phyloP scores from a whole-genome alignment of 2,888 invertebrate species.

The Mechanitis messenoides region DNA sequence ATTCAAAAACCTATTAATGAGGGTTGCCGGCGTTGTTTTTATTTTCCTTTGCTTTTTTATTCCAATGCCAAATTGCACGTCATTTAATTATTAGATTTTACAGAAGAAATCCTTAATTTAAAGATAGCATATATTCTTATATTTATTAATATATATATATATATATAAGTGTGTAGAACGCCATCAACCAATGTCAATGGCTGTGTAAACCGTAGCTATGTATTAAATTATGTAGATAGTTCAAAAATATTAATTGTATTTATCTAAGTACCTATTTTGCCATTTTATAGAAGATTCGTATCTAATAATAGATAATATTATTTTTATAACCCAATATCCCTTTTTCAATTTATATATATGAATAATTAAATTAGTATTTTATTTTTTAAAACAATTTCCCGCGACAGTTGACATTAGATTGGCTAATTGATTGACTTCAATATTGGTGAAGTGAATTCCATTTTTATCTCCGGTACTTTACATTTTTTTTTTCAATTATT shows the following conservation, averaged over 20 bases:
- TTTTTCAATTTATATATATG: too few species aligned
- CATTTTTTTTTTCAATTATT: conserved; percentile 54
- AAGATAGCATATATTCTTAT: conserved; percentile 1
- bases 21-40: neutral
- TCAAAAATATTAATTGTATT: conserved; percentile 15
- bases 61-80: neutral
- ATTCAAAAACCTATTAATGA: too few species aligned
- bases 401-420: neutral
- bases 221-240: conserved; percentile 27
- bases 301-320: neutral
- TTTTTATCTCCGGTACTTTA: conserved; percentile 20
- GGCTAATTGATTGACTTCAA: too few species aligned
- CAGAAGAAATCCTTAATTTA: neutral
- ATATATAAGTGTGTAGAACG: conserved; percentile 22
- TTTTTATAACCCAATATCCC: neutral
- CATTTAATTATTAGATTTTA: neutral
- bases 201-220: conserved; percentile 29
- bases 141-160: conserved; percentile 13
- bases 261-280: conserved; percentile 1
- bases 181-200: conserved; percentile 29
- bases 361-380: too few species aligned
- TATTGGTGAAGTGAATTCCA: conserved; percentile 8
- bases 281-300: neutral
- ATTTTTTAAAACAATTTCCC: too few species aligned
- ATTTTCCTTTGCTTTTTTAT: neutral